Base-by-base conservation (phyloP, 2,888 invertebrate genomes). In the Scaptomyza flava region DNA sequence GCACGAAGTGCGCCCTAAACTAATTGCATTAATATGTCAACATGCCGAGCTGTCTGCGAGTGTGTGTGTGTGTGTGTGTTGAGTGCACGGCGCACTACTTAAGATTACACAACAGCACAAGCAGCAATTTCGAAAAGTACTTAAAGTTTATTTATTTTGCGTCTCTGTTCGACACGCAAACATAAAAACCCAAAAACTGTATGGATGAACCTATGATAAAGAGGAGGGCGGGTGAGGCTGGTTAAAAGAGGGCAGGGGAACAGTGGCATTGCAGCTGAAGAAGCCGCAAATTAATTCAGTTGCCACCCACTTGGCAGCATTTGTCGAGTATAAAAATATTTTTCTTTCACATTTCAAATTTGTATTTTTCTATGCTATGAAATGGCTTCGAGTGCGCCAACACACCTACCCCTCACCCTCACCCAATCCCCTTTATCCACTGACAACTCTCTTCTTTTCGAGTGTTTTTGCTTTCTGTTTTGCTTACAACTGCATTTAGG, bases 141-240 rank as follows among this genome's bases (percentile, higher is more conserved):
- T 84, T 89, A 89, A 87, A 89, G 89, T 87, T 84, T 84, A 89
- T 84, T 84, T 84, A 89, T 87, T 84, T 89, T 84, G 79, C 82
- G 77, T 79, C 73, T 67, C 73, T 67, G 72, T 79, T 81, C 85
- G 82, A 88, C 87, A 86, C 85, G 79, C 81, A 88, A 78, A 82
- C 87, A 87, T 81, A 68, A 84, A 87, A 84, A 63, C 68, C 62
- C 46, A 62, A 51, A 56, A 45, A 46, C 23, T 43, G 68, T 77
- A 77, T 84, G 84, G 77, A 81, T 84, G 85, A 79, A 74, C 68
- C 63, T 69, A 31, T 59, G 27, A 43, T 23, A 38, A 38, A 42
- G 20, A n/a, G 17, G 17, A 17, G 17, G 17, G 17, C 1, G 17
- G 17, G 17, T 17, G 17, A 17, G 17, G 17, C 17, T 17, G 17